A percentile compares a stretch with the other conserved stretches of the same genome.
Conservation (phyloP, 2,113 vertebrate species). For the Tragulus kanchil region DNA sequence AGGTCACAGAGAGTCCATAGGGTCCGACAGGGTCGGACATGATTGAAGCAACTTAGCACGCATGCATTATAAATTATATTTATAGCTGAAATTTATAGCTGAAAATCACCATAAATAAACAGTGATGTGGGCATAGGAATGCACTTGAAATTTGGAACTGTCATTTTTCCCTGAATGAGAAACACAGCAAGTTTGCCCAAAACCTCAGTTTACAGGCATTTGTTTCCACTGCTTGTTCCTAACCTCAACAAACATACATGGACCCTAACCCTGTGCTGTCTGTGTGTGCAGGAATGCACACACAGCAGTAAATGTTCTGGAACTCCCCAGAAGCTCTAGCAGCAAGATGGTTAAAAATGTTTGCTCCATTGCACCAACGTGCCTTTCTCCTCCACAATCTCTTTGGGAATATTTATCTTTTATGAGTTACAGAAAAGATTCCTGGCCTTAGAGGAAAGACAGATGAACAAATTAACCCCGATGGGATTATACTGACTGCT, state of each 20-base stretch:
- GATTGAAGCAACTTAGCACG: neutral
- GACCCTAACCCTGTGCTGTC: neutral
- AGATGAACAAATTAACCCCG: constrained; percentile 79
- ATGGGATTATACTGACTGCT: constrained; percentile 64
- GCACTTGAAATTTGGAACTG: neutral
- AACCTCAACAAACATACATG: neutral
- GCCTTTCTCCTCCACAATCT: constrained; percentile 69
- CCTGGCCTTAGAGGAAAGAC: constrained; percentile 78
- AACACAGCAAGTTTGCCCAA: neutral
- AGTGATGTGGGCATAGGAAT: neutral
- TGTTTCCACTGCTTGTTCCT: neutral
- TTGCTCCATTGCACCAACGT: constrained; percentile 38
- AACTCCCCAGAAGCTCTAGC: constrained; percentile 23
- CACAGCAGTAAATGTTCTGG: neutral
- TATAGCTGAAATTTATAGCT: neutral
- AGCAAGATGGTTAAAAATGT: neutral
- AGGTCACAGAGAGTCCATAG: neutral
- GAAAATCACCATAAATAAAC: neutral
- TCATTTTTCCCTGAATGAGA: neutral
- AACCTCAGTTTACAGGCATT: neutral
- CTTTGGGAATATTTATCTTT: constrained; percentile 92
- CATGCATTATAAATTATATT: neutral
- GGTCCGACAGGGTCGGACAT: neutral
- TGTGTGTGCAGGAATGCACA: neutral
- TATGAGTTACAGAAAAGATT: constrained; percentile 80